Conservation (phyloP, 2,113 vertebrate species). For the Pampusana beccarii region DNA sequence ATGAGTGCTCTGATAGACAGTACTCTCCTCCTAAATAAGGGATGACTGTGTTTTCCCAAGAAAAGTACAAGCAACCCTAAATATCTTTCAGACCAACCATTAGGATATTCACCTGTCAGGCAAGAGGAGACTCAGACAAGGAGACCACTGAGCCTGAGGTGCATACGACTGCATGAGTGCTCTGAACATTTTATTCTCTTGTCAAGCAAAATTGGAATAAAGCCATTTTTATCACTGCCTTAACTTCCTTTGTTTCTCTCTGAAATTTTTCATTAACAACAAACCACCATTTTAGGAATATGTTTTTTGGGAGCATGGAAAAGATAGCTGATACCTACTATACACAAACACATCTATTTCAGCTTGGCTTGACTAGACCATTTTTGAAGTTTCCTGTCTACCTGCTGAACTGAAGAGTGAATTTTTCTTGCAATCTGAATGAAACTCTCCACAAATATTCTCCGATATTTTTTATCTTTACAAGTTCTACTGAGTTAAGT, state of each 20-base stretch:
- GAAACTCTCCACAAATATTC: neutral
- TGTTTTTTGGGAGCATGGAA: fast-evolving
- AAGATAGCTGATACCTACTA: neutral
- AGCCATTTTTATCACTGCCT: neutral
- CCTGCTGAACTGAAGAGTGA: neutral
- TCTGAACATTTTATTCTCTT: neutral
- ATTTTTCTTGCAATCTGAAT: neutral
- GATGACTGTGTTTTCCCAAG: neutral
- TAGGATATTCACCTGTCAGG: neutral
- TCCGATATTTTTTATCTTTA: neutral
- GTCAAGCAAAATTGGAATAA: neutral
- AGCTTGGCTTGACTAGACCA: fast-evolving
- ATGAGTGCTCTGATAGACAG: fast-evolving
- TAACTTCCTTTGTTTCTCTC: neutral
- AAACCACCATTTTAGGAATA: neutral
- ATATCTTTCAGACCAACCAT: neutral
- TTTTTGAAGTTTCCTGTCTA: neutral
- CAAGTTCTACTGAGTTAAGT: neutral
- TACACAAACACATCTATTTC: neutral
- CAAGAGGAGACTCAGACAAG: neutral
- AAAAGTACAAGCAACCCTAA: neutral
- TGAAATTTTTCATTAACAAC: neutral
- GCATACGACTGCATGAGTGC: fast-evolving
- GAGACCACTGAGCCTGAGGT: fast-evolving
- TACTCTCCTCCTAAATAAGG: neutral